phyloP scores from a whole-genome alignment of 2,797 vertebrate genomes.

The Enteromius treurensis region DNA sequence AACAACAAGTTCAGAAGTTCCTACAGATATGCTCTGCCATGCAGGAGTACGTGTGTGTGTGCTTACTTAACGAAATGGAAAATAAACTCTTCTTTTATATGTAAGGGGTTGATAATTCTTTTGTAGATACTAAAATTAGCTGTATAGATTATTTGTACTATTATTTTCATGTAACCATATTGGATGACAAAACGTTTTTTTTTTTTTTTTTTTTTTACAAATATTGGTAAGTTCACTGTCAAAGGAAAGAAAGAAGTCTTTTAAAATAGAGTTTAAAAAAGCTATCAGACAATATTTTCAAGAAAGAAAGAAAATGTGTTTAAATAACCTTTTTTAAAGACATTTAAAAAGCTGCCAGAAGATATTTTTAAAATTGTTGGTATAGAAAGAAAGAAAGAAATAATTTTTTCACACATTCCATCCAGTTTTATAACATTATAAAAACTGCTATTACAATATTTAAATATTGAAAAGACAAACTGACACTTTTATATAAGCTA shows the following conservation, averaged over 20 bases:
- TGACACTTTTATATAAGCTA: background rate
- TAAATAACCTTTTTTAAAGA: too few species aligned
- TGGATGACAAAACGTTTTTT: too few species aligned
- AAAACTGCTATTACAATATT: background rate
- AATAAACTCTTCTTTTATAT: background rate
- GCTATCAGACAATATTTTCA: too few species aligned
- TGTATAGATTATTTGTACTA: background rate
- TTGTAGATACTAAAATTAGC: background rate
- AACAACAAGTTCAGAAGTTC: conserved; percentile 46
- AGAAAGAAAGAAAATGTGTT: too few species aligned
- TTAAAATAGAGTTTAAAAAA: too few species aligned
- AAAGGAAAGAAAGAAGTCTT: background rate
- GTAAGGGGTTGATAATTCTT: background rate
- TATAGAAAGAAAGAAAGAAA: background rate
- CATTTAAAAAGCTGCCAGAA: too few species aligned
- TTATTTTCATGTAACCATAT: too few species aligned
- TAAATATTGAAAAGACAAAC: background rate
- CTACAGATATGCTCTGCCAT: conserved; percentile 40
- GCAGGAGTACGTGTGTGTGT: background rate
- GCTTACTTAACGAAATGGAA: background rate
- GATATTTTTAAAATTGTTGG: too few species aligned
- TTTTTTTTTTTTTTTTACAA: too few species aligned
- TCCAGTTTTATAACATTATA: background rate
- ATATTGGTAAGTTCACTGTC: background rate
- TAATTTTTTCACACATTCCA: background rate